Conservation (phyloP, 2,797 vertebrate species). For the Acipenser oxyrinchus region DNA sequence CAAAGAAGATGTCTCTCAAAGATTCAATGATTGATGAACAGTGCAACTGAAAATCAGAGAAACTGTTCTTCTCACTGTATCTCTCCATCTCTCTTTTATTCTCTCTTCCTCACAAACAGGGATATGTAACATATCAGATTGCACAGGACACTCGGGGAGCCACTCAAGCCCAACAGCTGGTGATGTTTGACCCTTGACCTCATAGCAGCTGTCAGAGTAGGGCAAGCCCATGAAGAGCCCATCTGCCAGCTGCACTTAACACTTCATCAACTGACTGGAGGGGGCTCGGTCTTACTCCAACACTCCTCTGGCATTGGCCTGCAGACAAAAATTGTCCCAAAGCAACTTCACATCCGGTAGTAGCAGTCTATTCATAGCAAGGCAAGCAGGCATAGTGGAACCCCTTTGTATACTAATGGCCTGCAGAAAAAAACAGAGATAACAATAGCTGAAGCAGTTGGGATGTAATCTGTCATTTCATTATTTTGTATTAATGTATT, state of each 20-base stretch:
- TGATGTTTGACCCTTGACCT: slow-evolving; percentile 13
- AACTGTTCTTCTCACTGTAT: no score
- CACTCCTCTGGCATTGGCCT: neutral
- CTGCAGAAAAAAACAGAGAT: no score
- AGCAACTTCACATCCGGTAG: neutral
- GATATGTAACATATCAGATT: slow-evolving; percentile 1
- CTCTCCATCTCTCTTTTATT: neutral
- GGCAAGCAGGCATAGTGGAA: no score
- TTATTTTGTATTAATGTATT: no score
- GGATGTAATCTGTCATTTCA: no score
- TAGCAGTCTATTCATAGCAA: neutral
- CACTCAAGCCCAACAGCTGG: slow-evolving; percentile 14
- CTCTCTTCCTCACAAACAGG: neutral
- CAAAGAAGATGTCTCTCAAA: neutral
- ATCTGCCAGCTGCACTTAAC: slow-evolving; percentile 14
- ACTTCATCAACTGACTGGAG: slow-evolving; percentile 1
- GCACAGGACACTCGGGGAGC: neutral
- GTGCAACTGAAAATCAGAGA: neutral
- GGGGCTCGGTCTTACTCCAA: neutral
- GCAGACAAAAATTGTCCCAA: neutral
- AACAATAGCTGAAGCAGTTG: no score
- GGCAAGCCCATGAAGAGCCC: slow-evolving; percentile 11
- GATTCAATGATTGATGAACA: slow-evolving; percentile 5
- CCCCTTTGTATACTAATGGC: no score
- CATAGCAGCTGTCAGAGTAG: slow-evolving; percentile 10